phyloP scores from a whole-genome alignment of 2,797 vertebrate species.

The Miichthys miiuy region DNA sequence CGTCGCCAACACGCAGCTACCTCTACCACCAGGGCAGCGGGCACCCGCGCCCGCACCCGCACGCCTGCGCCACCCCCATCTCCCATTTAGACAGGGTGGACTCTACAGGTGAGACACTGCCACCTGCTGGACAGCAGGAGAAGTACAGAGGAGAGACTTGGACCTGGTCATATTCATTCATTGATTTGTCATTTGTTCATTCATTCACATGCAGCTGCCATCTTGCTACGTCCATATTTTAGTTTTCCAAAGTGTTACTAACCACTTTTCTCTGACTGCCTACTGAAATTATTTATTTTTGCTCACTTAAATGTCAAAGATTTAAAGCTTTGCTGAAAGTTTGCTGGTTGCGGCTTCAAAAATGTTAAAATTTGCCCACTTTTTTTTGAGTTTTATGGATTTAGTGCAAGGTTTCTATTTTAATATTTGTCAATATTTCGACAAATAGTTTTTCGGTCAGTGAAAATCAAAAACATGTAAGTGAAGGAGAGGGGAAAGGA shows the following conservation, averaged over 20 bases:
- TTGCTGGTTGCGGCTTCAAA: not conserved
- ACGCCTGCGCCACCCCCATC: constrained; percentile 90
- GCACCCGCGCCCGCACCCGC: constrained; percentile 78
- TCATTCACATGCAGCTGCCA: constrained; percentile 20
- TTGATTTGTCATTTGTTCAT: constrained; percentile 25
- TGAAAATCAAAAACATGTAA: no score
- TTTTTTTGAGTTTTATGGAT: not conserved
- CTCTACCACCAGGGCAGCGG: constrained; percentile 91
- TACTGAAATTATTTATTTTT: not conserved
- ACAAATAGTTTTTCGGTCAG: not conserved
- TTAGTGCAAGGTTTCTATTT: not conserved
- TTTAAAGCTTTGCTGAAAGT: not conserved
- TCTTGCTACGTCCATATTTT: constrained; percentile 27
- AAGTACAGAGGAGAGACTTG: not conserved
- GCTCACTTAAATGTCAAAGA: not conserved
- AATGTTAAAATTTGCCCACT: not conserved
- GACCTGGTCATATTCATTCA: constrained; percentile 36
- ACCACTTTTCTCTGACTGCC: constrained; percentile 9
- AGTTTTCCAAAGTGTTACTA: constrained; percentile 23
- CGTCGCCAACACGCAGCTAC: constrained; percentile 94
- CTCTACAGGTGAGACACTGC: constrained; percentile 94
- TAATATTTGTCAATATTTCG: not conserved
- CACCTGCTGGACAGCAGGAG: constrained; percentile 57
- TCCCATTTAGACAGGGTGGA: constrained; percentile 96
- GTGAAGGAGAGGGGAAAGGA: no score